Evolutionary conservation across 2,888 invertebrate species (phyloP).

Genomic region (Eulithis prunata): DNA sequence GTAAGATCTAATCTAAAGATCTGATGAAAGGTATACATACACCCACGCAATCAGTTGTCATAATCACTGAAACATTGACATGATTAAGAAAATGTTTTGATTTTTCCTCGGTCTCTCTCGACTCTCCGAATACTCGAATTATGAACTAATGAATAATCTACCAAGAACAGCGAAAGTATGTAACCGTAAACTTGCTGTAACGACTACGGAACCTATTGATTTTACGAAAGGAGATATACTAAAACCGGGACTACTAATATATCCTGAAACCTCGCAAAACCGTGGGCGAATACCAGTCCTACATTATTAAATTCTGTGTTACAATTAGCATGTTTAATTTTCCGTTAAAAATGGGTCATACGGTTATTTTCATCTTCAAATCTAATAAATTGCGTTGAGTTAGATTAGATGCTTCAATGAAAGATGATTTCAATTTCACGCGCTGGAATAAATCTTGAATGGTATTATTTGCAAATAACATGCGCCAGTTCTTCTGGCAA

Average conservation of each 20-base stretch:
- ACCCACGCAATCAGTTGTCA: too few relatives aligned
- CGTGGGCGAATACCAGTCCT: neutral
- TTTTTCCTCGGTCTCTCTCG: too few relatives aligned
- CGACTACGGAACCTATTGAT: neutral
- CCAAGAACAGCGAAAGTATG: neutral
- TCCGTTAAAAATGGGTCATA: constrained; percentile 37
- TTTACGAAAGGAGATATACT: neutral
- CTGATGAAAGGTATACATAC: too few relatives aligned
- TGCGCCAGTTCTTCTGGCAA: neutral
- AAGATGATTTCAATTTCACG: constrained; percentile 24
- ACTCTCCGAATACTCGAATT: neutral
- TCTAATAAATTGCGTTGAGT: constrained; percentile 24
- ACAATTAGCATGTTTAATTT: constrained; percentile 33
- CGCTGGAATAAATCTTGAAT: constrained; percentile 20
- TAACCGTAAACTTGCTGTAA: neutral
- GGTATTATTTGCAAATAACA: constrained; percentile 8
- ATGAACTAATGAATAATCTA: neutral
- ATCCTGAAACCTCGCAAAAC: neutral
- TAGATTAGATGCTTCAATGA: constrained; percentile 21
- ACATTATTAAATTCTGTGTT: neutral
- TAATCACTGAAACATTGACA: too few relatives aligned
- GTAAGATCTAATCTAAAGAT: too few relatives aligned
- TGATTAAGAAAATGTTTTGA: too few relatives aligned
- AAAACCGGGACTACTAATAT: neutral
- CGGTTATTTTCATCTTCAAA: constrained; percentile 32